Conservation (phyloP, 2,888 invertebrate species). For the Sarcophaga caerulescens region DNA sequence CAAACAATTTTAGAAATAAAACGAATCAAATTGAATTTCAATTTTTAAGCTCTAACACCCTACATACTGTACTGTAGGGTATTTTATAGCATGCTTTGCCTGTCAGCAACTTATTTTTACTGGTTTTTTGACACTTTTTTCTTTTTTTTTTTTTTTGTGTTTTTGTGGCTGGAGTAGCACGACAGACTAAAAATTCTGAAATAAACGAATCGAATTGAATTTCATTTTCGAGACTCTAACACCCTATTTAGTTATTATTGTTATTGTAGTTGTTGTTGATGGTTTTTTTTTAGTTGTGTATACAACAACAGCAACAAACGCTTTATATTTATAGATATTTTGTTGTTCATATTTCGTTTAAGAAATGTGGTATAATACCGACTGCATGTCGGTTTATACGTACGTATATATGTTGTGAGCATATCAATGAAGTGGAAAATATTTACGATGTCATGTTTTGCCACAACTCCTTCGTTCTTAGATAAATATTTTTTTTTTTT, state of each 20-base stretch:
- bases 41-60: conserved; percentile 28
- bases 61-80: neutral
- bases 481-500: conserved; percentile 36
- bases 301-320: neutral
- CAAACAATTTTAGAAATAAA: neutral
- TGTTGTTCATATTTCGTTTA: conserved; percentile 32
- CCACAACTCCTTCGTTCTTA: neutral
- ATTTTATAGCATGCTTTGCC: no score
- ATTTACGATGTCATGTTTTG: conserved; percentile 60
- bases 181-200: no score
- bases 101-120: no score
- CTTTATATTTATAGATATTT: neutral
- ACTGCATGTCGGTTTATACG: neutral
- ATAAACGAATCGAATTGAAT: conserved; percentile 15
- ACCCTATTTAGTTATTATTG: neutral
- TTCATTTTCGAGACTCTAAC: conserved; percentile 38
- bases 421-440: conserved; percentile 68
- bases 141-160: no score
- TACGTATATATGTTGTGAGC: conserved; percentile 24
- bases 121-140: no score
- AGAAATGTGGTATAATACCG: conserved; percentile 16
- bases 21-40: conserved; percentile 30
- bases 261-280: conserved; percentile 6
- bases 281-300: conserved; percentile 5
- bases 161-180: no score